These are phyloP conservation scores for Lates japonicus DNA, from an alignment of 2,797 vertebrate genomes.

Conservation along the genomic window DNA sequence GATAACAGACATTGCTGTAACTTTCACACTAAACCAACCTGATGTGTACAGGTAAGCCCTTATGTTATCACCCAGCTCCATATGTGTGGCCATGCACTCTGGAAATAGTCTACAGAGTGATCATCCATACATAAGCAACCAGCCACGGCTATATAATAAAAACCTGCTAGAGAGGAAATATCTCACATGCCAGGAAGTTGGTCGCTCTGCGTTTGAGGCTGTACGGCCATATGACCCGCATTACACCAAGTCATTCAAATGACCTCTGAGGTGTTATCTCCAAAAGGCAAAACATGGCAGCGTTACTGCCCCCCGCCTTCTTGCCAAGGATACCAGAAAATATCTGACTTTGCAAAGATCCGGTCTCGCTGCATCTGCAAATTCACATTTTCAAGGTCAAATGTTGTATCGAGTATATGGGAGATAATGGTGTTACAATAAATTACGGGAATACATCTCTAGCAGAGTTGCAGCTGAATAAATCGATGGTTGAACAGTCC, in stretches of 20 bases:
- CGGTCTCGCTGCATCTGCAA: slow-evolving; percentile 64
- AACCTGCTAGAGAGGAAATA: slow-evolving; percentile 51
- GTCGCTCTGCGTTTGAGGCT: slow-evolving; percentile 53
- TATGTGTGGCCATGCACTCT: slow-evolving; percentile 53
- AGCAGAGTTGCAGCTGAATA: slow-evolving; percentile 44
- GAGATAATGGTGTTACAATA: slow-evolving; percentile 67
- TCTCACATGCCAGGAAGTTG: slow-evolving; percentile 56
- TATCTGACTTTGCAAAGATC: slow-evolving; percentile 76
- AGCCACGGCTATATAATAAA: slow-evolving; percentile 41
- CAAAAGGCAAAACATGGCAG: slow-evolving; percentile 68
- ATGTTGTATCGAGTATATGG: slow-evolving; percentile 54
- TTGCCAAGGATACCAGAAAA: slow-evolving; percentile 65
- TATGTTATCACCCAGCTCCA: slow-evolving; percentile 66
- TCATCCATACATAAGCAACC: slow-evolving; percentile 57
- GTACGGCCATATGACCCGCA: slow-evolving; percentile 58
- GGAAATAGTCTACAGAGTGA: slow-evolving; percentile 49
- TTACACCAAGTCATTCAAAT: slow-evolving; percentile 67
- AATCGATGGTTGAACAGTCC: slow-evolving; percentile 37
- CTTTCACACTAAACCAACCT: slow-evolving; percentile 33
- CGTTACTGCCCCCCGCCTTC: slow-evolving; percentile 43
- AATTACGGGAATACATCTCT: slow-evolving; percentile 54
- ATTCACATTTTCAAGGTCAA: slow-evolving; percentile 76
- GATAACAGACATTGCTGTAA: slow-evolving; percentile 26
- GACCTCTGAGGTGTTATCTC: slow-evolving; percentile 77
- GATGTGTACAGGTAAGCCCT: slow-evolving; percentile 36